A percentile compares a stretch with the other conserved stretches of the same genome.
Evolutionary conservation across 1,140 invertebrate genomes (phyloP).

Genomic region (Rhopalosiphum padi): DNA sequence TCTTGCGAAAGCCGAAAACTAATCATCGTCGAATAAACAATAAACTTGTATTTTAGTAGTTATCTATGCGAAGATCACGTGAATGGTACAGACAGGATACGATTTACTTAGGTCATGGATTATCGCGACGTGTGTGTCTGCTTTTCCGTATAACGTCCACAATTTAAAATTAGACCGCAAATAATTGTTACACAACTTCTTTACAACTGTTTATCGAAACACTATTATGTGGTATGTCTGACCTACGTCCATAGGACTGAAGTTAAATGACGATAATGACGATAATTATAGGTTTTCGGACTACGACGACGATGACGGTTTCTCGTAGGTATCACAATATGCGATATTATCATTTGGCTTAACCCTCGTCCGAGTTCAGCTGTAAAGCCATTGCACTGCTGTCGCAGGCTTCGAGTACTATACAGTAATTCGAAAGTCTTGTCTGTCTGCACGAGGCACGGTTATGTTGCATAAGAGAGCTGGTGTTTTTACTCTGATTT

Average conservation of each 20-base stretch:
- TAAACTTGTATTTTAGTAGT: neutral
- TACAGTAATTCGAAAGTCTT: conserved; percentile 33
- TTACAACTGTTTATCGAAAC: neutral
- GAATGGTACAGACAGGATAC: neutral
- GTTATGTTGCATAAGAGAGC: neutral
- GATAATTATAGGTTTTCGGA: conserved; percentile 25
- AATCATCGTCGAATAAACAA: neutral
- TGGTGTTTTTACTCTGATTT: conserved; percentile 10
- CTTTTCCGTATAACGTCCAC: neutral
- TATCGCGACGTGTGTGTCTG: neutral
- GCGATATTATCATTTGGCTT: neutral
- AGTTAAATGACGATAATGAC: neutral
- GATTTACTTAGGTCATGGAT: neutral
- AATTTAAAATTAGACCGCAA: neutral
- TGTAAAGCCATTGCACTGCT: neutral
- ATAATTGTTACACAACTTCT: neutral
- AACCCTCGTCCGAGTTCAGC: neutral
- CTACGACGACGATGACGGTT: neutral
- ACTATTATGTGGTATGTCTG: neutral
- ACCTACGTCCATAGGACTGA: neutral
- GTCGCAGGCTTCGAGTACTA: neutral
- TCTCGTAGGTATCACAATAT: neutral
- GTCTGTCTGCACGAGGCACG: neutral
- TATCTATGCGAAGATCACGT: neutral
- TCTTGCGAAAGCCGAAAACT: neutral